Evolutionary conservation across 2,113 vertebrate species (phyloP), one percentile per base, ranked within the genome.

Genomic region (Monopterus albus): DNA sequence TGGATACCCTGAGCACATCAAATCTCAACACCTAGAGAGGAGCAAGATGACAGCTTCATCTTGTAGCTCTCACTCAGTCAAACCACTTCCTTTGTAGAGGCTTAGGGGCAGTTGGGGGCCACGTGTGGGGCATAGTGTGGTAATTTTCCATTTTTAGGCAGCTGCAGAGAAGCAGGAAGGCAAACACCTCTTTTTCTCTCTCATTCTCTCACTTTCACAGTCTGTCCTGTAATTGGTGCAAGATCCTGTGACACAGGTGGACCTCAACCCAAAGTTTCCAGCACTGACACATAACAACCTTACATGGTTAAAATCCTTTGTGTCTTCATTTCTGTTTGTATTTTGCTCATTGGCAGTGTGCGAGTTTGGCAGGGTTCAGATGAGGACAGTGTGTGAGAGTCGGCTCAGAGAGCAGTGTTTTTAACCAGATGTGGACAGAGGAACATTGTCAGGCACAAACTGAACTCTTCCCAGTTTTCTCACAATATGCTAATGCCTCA

Each of bases 381-480:
- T 81, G 67, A 82, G 81, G 79, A 84, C 83, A 78, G 77, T 23
- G 38, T 71, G 72, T 84, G 75, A 75, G 57, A 79, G 50, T 81
- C 58, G 49, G 64, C 64, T 86, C 68, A 45, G 21, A 81, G 39
- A 72, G 46, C 66, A 69, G 72, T 68, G 45, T 89, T 86, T 72
- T 71, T 56, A 58, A 59, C 80, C 78, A 89, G 85, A 90, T 92
- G 82, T 90, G 79, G 73, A 89, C 87, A 92, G 86, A 82, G 68
- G 75, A 83, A 83, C 83, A 83, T 71, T 87, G 84, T 90, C 67
- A 58, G 57, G 70, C 60, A 45, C 61, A 45, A 35, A 39, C 58
- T 69, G 59, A 78, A 72, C 26, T 46, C 53, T 79, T 58, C 53
- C 75, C 29, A 76, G 69, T 78, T 75, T 83, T 68, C 52, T 79